Base-by-base conservation (phyloP, 2,797 vertebrate genomes). In the Lycodopsis pacificus region DNA sequence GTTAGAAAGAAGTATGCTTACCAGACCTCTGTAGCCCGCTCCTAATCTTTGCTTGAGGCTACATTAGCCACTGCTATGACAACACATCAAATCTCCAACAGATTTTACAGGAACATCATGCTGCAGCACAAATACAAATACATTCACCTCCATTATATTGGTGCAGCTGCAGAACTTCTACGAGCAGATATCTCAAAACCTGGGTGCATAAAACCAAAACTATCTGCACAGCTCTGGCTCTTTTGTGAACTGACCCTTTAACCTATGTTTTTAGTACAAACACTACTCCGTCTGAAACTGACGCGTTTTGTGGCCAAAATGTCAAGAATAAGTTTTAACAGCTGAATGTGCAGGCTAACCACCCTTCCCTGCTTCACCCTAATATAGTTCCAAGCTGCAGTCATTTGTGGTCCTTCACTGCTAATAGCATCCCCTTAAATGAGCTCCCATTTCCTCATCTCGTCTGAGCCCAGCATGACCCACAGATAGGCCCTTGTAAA, bases 361-460 rank as follows among this genome's bases (percentile, higher is more conserved):
- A 11, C 22, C 68, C 51, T 22, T 30, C 7, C 20, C 79, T 65
- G 49, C 77, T 81, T 77, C 61, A 48, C 78, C 84, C 71, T 87
- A 68, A 90, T 82, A 81, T 84, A 90, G 86, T 85, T 88, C 62
- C 74, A 87, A 79, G 77, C 80, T 86, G 85, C 73, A 88, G 84
- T 90, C 87, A 81, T 90, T 91, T 92, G 86, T 80, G 85, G 83
- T 86, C 82, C 90, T 81, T 84, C 73, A 38, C 83, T 86, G 69
- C 87, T 91, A 90, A 91, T 84, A 87, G 89, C 80, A 73, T 78
- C 75, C 76, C 72, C 79, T 68, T 84, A 91, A 93, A 91, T 82
- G 89, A 88, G 90, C 88, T 88, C 83, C 87, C 85, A 91, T 93
- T 93, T 92, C 89, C 91, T 90, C 90, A 86, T 85, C 87, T 89